Evolutionary conservation across 2,113 vertebrate genomes (phyloP), one percentile per base, ranked within the genome.

Genomic region (Numida meleagris): DNA sequence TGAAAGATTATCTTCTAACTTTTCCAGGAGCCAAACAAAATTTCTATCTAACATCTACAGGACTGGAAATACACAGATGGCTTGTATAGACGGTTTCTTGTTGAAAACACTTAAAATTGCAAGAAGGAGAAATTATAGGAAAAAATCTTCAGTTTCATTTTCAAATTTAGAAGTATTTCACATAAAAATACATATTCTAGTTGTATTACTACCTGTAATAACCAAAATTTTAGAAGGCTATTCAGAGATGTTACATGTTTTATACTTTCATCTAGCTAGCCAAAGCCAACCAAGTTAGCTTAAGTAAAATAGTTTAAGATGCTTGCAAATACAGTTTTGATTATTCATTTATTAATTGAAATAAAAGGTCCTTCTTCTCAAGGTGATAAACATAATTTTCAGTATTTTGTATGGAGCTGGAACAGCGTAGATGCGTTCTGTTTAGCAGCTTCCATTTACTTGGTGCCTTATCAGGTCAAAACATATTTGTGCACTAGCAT

Each of bases 381-480:
- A 34, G 4, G 36, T 50, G 70, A 74, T 33, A 75, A 93, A 86
- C 12, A 24, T 51, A 51, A 65, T 81, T 95, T 91, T 58, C 65
- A 73, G 50, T 63, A 86, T 78, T 91, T 46, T 36, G 12, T 67
- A 63, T 50, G 72, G 66, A 89, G 74, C 33, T 77, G 27, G 57
- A 91, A 84, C 23, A 2, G 9, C 86, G 91, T 29, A 75, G 67
- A 83, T 51, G n/a, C 36, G 72, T 90, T 83, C 42, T 89, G 87
- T 88, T 95, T 82, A 95, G 70, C 59, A 93, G 87, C 67, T 88
- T 93, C 70, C 55, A 89, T 88, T 88, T 89, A 95, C 34, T 92
- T 72, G 51, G 65, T 93, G 85, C 75, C 85, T 97, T 92, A 94
- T 95, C 94, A 89, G 90, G 90, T 93, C 93, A 94, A 94, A 93